phyloP scores from a whole-genome alignment of 1,140 invertebrate species.

The Microplitis demolitor region DNA sequence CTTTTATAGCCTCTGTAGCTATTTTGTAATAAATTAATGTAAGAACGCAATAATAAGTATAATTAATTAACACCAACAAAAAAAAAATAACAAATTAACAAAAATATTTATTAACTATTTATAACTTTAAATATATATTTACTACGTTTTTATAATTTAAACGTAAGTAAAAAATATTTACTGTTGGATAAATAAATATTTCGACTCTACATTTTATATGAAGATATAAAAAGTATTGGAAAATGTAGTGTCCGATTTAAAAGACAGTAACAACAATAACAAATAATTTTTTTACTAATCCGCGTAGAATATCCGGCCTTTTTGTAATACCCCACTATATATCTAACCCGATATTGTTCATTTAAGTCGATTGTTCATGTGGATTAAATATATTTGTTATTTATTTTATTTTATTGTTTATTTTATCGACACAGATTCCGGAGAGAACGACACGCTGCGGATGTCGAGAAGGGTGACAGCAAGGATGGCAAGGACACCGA shows the following conservation, averaged over 20 bases:
- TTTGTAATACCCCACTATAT: slow-evolving; percentile 19
- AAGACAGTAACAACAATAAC: not conserved
- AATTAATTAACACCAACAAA: slow-evolving; percentile 4
- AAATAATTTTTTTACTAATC: slow-evolving; percentile 5
- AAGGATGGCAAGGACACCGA: slow-evolving; percentile 59
- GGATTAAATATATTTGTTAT: slow-evolving; percentile 26
- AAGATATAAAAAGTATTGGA: slow-evolving; percentile 12
- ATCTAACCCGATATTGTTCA: slow-evolving; percentile 1
- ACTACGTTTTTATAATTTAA: not conserved
- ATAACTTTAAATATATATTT: not conserved
- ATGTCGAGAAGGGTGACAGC: slow-evolving; percentile 69
- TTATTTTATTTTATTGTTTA: too few species aligned
- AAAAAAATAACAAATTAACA: not conserved
- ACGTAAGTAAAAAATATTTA: slow-evolving; percentile 12
- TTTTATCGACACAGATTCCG: slow-evolving; percentile 50
- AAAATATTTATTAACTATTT: not conserved
- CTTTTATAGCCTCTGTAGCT: slow-evolving; percentile 45
- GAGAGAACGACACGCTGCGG: slow-evolving; percentile 59
- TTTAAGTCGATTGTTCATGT: not conserved
- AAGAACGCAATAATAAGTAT: slow-evolving; percentile 26
- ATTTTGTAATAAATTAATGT: slow-evolving; percentile 34
- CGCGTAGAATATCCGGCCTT: slow-evolving; percentile 22
- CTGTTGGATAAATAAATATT: not conserved
- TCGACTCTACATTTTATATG: not conserved
- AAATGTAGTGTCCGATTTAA: not conserved